These are phyloP conservation scores for Drosophila obscura DNA, from an alignment of 1,140 invertebrate species.

Conservation along the genomic window DNA sequence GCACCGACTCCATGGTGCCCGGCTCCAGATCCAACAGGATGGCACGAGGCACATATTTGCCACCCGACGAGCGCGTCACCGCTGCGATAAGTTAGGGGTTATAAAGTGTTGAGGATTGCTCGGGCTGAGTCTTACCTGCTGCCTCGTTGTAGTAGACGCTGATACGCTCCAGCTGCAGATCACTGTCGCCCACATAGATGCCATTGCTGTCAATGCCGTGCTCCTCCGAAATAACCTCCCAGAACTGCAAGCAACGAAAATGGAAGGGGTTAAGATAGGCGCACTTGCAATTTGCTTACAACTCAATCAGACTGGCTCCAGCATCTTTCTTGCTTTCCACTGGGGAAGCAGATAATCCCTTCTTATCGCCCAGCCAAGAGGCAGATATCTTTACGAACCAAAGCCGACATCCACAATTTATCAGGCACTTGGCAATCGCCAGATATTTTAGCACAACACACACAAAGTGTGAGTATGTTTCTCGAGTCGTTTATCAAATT, in stretches of 20 bases:
- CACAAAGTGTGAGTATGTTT: conserved; percentile 18
- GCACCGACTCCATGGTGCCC: conserved; percentile 90
- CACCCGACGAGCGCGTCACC: conserved; percentile 84
- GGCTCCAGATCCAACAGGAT: conserved; percentile 91
- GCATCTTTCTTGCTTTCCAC: conserved; percentile 6
- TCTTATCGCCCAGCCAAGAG: conserved; percentile 9
- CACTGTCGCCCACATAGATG: conserved; percentile 91
- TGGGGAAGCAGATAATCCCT: conserved; percentile 13
- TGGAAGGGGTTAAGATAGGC: conserved; percentile 1
- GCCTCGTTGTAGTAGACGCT: conserved; percentile 97
- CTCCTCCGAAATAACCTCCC: conserved; percentile 97
- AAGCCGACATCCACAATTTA: conserved; percentile 18
- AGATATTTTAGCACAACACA: conserved; percentile 20
- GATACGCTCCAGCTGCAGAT: conserved; percentile 93
- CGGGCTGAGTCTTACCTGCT: conserved; percentile 85
- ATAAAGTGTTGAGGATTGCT: conserved; percentile 1
- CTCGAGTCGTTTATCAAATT: conserved; percentile 60
- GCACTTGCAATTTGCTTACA: no score
- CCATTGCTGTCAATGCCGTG: conserved; percentile 94
- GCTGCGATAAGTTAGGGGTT: conserved; percentile 38
- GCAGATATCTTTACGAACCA: conserved; percentile 18
- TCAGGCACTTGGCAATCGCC: conserved; percentile 25
- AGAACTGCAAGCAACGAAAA: conserved; percentile 89
- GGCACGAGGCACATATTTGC: conserved; percentile 91
- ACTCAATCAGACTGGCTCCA: conserved; percentile 1